Conservation (phyloP, 2,113 vertebrate genomes). For the Podiceps cristatus region DNA sequence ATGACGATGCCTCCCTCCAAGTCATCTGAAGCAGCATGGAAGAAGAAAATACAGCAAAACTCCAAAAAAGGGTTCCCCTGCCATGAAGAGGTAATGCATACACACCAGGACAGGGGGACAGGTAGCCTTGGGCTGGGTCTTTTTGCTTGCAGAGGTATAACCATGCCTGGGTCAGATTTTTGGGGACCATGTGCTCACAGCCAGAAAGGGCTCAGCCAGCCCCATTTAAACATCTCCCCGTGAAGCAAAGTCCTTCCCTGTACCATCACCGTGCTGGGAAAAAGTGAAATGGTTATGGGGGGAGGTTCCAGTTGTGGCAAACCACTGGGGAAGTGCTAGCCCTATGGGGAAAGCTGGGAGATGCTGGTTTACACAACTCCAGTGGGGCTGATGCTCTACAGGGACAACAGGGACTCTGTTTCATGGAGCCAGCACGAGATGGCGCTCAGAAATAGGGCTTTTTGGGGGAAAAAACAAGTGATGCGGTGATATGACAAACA, state of each 20-base stretch:
- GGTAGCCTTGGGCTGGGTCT: background rate
- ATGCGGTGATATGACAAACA: background rate
- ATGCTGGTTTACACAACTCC: accelerated
- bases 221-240: accelerated
- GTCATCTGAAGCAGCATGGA: background rate
- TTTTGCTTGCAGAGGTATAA: background rate
- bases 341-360: background rate
- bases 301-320: background rate
- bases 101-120: background rate
- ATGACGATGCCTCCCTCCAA: background rate
- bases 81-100: background rate
- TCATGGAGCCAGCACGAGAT: constrained; percentile 49
- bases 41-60: background rate
- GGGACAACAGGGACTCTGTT: background rate
- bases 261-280: background rate
- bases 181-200: background rate
- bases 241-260: background rate
- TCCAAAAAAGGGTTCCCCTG: background rate
- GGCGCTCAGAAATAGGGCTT: constrained; percentile 63
- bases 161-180: background rate
- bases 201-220: background rate
- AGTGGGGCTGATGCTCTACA: accelerated
- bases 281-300: background rate
- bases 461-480: background rate
- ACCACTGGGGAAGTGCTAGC: background rate